Base-by-base conservation (phyloP, 2,888 invertebrate genomes). In the Synanthedon tipuliformis region DNA sequence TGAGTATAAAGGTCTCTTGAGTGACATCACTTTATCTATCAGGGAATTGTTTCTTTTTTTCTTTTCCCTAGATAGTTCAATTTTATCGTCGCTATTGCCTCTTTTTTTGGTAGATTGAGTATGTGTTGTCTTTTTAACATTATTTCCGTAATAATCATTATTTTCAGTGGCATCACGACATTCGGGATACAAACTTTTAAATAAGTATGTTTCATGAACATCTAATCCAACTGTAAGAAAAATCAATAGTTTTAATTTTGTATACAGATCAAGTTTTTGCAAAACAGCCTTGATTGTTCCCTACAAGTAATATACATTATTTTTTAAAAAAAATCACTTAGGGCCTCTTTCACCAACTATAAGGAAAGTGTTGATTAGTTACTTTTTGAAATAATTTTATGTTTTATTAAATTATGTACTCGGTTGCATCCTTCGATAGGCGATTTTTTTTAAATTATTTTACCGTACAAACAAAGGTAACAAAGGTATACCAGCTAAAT, bases 211-310 rank as follows among this genome's bases (percentile, higher is more conserved):
- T 54, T 72, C 68, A 16, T 78, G 70, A 3, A 64, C 75, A 61
- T 90, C 90, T 23, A 90, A 76, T 1, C 90, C 90, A 62, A 87
- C 90, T 90, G 68, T 52, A 86, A 84, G 56, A 52, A 55, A 54
- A 52, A 54, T 55, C 7, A 49, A 49, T 49, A 49, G 10, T 18
- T 18, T 49, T 10, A 49, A 12, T 49, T 12, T 18, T 49, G 10
- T 18, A 18, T 45, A 18, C 4, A 4, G 3, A 49, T 16, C 23
- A 11, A 15, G 10, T 15, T 49, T 16, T 16, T 49, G 12, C 4
- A 18, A 49, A 11, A 13, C n/a, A 48, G 34, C 50, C 40, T 50
- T 48, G 48, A 50, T n/a, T 49, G 49, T 8, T 18, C 23, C 34
- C 34, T 34, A 10, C 8, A 34, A 34, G 10, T 34, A 10, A 10